A percentile compares a stretch with the other conserved stretches of the same genome.
Evolutionary conservation across 2,888 invertebrate species (phyloP).

Genomic region (Drosophila quasianomalipes): DNA sequence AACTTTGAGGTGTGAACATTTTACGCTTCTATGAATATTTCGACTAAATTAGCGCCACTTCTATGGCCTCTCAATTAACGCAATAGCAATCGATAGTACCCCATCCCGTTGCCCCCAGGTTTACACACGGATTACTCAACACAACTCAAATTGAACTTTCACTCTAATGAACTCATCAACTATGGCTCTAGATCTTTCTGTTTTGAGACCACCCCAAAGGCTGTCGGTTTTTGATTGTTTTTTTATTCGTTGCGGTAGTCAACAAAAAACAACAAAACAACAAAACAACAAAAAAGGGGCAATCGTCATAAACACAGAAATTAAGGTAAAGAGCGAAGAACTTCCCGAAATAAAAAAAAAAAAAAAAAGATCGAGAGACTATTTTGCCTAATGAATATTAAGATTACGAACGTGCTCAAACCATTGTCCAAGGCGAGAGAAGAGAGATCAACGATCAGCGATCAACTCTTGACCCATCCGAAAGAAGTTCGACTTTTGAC

Average conservation of each 20-base stretch:
- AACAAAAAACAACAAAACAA: conserved; percentile 58
- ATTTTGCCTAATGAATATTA: conserved; percentile 80
- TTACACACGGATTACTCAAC: too few species aligned
- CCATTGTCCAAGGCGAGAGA: conserved; percentile 27
- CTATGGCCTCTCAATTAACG: conserved; percentile 78
- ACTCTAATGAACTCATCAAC: conserved; percentile 33
- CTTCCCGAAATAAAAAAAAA: conserved; percentile 1
- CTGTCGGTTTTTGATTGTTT: conserved; percentile 24
- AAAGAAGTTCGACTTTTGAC: conserved; percentile 1
- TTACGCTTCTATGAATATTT: conserved; percentile 79
- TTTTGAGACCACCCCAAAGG: conserved; percentile 67
- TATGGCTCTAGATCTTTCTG: conserved; percentile 8
- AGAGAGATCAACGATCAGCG: conserved; percentile 12
- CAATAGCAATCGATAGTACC: conserved; percentile 49
- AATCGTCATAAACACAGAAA: conserved; percentile 57
- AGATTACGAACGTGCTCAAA: conserved; percentile 59
- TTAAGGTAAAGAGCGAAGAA: conserved; percentile 45
- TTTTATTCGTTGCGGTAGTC: conserved; percentile 61
- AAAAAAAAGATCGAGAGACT: conserved; percentile 35
- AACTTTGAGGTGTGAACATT: conserved; percentile 78
- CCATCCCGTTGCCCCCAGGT: background rate
- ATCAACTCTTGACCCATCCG: conserved; percentile 51
- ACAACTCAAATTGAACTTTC: conserved; percentile 27
- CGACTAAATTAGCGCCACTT: conserved; percentile 74
- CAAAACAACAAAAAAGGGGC: conserved; percentile 27